Base-by-base conservation (phyloP, 2,113 vertebrate species). In the Seriola dumerili region DNA sequence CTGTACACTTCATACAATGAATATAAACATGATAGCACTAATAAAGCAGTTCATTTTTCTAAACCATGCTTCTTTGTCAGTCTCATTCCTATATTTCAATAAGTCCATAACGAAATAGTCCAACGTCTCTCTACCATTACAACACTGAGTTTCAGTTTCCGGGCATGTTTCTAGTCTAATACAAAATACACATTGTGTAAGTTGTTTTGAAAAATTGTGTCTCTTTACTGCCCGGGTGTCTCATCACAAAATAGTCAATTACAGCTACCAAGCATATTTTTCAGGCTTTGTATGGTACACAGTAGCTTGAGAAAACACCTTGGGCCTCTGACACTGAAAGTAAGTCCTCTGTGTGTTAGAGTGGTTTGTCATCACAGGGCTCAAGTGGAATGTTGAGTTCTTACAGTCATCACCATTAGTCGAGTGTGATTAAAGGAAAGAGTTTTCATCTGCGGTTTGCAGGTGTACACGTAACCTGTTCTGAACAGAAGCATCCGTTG, bases 1-100 rank as follows among this genome's bases (percentile, higher is more conserved):
- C 82, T 91, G 85, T 87, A 91, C 90, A 89, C 75, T 21, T 68
- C 64, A 85, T 78, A 92, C 81, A 81, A 81, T 86, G 54, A 88
- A 89, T 86, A 91, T 75, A 91, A 91, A 91, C 78, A 90, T 67
- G 89, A 78, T 78, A n/a, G 68, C 87, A 81, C 71, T 86, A 85
- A 85, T 83, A 86, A 92, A 92, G 92, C 89, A 85, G 86, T 78
- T 84, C 25, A 40, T 74, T 85, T 86, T 67, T 81, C 72, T 72
- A 71, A 89, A 88, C 81, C 91, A 91, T 92, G 90, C 92, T 91
- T 19, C 74, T 72, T 81, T n/a, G 7, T 61, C 23, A 50, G 79
- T 65, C 59, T 80, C 70, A 59, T 82, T 85, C 54, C 64, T 75
- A 69, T 72, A 67, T 62, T 80, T 85, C 38, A 85, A 58, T 34